These are phyloP conservation scores for Punctoribates punctum DNA, from an alignment of 2,888 invertebrate genomes.

Conservation along the genomic window DNA sequence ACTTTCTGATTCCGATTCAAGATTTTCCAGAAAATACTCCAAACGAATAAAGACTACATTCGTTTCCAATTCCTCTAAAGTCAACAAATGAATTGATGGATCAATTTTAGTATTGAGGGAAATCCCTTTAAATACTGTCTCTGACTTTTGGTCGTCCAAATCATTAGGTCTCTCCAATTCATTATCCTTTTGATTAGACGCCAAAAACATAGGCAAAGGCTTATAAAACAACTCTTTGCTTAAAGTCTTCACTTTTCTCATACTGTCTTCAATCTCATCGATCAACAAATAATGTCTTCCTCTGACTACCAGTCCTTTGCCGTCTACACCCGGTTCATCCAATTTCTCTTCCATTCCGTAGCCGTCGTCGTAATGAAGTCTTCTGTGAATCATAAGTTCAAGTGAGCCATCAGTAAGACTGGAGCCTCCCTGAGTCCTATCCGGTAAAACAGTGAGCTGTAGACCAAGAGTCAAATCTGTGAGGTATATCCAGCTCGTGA, in stretches of 20 bases:
- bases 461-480: slow-evolving; percentile 54
- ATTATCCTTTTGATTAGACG: neutral
- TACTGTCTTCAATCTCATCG: slow-evolving; percentile 40
- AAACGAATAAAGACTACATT: slow-evolving; percentile 65
- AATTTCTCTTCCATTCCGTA: slow-evolving; percentile 89
- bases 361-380: slow-evolving; percentile 78
- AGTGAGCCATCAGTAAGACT: slow-evolving; percentile 70
- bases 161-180: neutral
- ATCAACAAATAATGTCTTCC: slow-evolving; percentile 64
- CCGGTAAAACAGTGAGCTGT: slow-evolving; percentile 63
- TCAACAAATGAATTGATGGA: slow-evolving; percentile 65
- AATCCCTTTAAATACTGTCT: too few species aligned
- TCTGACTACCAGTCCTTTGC: slow-evolving; percentile 58
- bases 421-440: slow-evolving; percentile 75
- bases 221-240: slow-evolving; percentile 11
- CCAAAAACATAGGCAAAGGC: slow-evolving; percentile 25
- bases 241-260: slow-evolving; percentile 37
- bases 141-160: too few species aligned
- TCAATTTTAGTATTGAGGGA: neutral
- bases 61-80: slow-evolving; percentile 70
- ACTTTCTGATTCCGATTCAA: slow-evolving; percentile 60
- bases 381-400: slow-evolving; percentile 82
- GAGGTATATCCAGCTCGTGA: slow-evolving; percentile 73
- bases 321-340: slow-evolving; percentile 64
- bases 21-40: slow-evolving; percentile 69